These are phyloP conservation scores for Numenius arquata DNA, from an alignment of 2,113 vertebrate genomes.

Conservation along the genomic window DNA sequence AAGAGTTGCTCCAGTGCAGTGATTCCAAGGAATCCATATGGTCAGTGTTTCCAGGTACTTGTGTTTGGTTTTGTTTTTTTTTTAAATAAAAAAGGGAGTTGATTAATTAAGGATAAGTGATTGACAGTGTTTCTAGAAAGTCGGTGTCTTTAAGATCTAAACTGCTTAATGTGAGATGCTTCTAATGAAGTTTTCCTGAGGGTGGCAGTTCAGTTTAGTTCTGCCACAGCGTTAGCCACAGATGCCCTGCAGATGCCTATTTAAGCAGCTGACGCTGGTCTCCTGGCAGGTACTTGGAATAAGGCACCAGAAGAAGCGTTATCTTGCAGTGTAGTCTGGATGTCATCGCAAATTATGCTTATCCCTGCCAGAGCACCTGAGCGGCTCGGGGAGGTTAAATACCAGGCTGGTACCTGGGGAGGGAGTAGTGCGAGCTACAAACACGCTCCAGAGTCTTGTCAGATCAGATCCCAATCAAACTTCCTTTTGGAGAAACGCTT, in stretches of 20 bases:
- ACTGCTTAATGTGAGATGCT: neutral
- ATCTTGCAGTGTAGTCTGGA: neutral
- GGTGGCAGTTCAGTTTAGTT: conserved; percentile 16
- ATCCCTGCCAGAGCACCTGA: neutral
- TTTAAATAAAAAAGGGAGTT: neutral
- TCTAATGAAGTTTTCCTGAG: conserved; percentile 17
- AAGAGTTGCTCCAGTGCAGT: neutral
- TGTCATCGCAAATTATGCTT: neutral
- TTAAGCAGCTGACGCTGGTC: neutral
- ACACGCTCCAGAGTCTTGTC: neutral
- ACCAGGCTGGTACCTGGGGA: neutral
- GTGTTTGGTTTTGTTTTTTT: neutral
- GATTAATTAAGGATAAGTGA: neutral
- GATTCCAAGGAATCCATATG: neutral
- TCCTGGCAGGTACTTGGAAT: neutral
- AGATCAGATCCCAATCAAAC: neutral
- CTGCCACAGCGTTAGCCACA: neutral
- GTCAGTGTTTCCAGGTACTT: neutral
- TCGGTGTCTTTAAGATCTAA: neutral
- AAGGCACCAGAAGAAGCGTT: neutral
- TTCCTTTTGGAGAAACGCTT: neutral
- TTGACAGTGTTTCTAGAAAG: conserved; percentile 8
- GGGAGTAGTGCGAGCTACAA: neutral
- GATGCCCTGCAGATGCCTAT: neutral
- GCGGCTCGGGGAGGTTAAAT: neutral